Base-by-base conservation (phyloP, 1,140 invertebrate genomes). In the Drosophila ficusphila region DNA sequence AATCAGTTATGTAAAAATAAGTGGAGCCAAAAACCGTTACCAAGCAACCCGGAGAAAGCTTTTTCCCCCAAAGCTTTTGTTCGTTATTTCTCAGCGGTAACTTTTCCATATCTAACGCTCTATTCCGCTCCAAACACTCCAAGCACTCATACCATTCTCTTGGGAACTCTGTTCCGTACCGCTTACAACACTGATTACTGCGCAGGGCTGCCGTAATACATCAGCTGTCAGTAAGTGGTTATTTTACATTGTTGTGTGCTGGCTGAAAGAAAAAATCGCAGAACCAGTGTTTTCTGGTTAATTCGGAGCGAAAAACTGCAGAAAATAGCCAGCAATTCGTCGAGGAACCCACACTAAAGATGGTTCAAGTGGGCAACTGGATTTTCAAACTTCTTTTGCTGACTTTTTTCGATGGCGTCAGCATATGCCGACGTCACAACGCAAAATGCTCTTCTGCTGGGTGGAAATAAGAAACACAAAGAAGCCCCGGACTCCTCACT, bases 401-500 rank as follows among this genome's bases (percentile, higher is more conserved):
- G 48, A 48, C 54, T 25, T 23, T 39, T 39, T 42, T 58, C 41
- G 44, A 86, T 85, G 81, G 67, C 81, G 81, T 85, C 81, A 85
- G 81, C 81, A 53, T 57, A 72, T 72, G 69, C 69, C 54, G 76
- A 81, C 79, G 79, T 85, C 79, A 86, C 75, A 27, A 72, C 69
- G 69, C 79, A 83, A 42, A 83, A 83, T 18, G 64, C 27, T 1
- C 34, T 79, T 1, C 34, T 79, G 36, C 23, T 79, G 23, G 49
- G 52, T 6, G 21, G 27, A 14, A 57, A 16, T 21, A 46, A 54
- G 23, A 52, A 34, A 19, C 76, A 79, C 51, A 44, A 58, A 8
- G 57, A 76, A 0, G 16, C 31, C 41, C 8, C 56, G 19, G 70
- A 60, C 11, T 29, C 34, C 29, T 25, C 71, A 9, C 25, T 21